Evolutionary conservation across 2,797 vertebrate genomes (phyloP).

Genomic region (Bovichtus diacanthus): DNA sequence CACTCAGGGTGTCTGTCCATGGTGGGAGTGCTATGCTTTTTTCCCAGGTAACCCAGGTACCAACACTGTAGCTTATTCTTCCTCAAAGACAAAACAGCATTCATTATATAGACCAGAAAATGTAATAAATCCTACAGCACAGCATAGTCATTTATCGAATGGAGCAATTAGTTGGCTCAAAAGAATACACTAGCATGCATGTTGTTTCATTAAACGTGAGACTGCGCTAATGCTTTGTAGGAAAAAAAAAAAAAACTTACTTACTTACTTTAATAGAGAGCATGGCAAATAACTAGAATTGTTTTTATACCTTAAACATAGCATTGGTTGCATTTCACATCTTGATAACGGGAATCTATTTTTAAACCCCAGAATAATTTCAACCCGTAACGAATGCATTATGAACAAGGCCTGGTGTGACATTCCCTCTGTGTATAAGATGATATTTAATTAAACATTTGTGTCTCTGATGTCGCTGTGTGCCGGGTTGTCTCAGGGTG

Average conservation of each 20-base stretch:
- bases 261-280: not conserved
- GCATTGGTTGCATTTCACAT: not conserved
- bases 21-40: not conserved
- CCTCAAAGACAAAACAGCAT: not conserved
- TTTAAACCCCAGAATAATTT: not conserved
- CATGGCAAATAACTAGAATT: not conserved
- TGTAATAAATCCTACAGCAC: constrained; percentile 24
- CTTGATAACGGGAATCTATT: not conserved
- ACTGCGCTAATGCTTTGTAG: not conserved
- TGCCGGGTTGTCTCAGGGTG: constrained; percentile 1
- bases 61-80: not conserved
- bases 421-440: constrained; percentile 6
- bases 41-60: constrained; percentile 14
- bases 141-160: no score
- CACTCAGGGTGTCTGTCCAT: constrained; percentile 31
- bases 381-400: not conserved
- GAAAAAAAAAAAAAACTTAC: not conserved
- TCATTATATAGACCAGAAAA: not conserved
- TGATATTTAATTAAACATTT: constrained; percentile 28
- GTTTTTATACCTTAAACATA: not conserved
- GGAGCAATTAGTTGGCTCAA: not conserved
- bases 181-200: not conserved
- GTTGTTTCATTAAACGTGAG: not conserved
- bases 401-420: not conserved
- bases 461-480: constrained; percentile 16